Conservation (phyloP, 2,113 vertebrate species). For the Solea solea region DNA sequence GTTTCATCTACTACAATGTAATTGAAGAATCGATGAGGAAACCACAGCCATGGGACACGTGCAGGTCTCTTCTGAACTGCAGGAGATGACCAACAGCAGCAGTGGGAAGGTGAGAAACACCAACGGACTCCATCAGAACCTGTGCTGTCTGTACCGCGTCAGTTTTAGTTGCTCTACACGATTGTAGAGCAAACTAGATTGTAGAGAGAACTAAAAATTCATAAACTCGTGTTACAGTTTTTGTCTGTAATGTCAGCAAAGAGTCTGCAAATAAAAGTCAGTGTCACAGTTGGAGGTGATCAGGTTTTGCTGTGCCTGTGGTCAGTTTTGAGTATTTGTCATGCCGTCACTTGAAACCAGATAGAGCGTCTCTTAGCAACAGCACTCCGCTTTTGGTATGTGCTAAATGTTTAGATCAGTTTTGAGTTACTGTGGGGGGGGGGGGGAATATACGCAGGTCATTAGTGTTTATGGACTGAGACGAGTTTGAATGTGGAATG, state of each 20-base stretch:
- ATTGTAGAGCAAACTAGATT: no score
- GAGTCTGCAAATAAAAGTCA: background rate
- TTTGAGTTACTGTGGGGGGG: conserved; percentile 25
- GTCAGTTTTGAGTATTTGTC: conserved; percentile 34
- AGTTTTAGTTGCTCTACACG: no score
- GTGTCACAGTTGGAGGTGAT: conserved; percentile 7
- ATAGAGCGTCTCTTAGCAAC: conserved; percentile 49
- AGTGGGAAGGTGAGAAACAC: conserved; percentile 56
- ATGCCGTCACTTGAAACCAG: conserved; percentile 52
- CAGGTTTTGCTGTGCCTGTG: conserved; percentile 11
- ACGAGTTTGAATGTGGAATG: conserved; percentile 27
- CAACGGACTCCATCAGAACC: background rate
- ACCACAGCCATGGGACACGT: background rate
- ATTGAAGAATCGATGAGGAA: conserved; percentile 18
- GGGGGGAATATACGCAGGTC: background rate
- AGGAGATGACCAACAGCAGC: conserved; percentile 16
- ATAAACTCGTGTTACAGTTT: background rate
- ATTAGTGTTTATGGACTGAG: conserved; percentile 31
- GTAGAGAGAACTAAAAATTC: background rate
- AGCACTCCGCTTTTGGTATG: conserved; percentile 27
- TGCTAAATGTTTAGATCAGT: conserved; percentile 44
- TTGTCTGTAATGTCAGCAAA: no score
- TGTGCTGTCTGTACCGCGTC: no score
- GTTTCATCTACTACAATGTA: background rate
- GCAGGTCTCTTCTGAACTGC: conserved; percentile 9